These are phyloP conservation scores for Morbakka virulenta DNA, from an alignment of 30 jellyfish, hydroid and myxozoan genomes.

Conservation along the genomic window DNA sequence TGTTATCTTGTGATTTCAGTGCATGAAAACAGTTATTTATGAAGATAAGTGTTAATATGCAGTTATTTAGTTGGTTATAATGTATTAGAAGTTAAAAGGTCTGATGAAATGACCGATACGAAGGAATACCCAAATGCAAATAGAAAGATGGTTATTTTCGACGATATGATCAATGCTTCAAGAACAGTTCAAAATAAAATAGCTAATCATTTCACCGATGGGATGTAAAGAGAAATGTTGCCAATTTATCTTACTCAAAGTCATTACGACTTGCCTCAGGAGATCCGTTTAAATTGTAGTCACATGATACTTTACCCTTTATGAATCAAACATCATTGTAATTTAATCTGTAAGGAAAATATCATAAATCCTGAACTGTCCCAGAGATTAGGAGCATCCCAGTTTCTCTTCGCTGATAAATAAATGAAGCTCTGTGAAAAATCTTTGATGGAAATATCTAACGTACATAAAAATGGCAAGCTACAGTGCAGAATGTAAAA, in stretches of 20 bases:
- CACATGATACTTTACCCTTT: constrained; percentile 40
- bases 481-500: constrained; percentile 42
- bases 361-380: constrained; percentile 5
- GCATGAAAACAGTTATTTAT: constrained; percentile 6
- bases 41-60: not conserved
- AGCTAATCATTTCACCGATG: constrained; percentile 15
- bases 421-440: constrained; percentile 10
- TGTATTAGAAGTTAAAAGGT: constrained; percentile 22
- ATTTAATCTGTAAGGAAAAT: constrained; percentile 19
- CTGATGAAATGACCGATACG: constrained; percentile 10
- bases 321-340: constrained; percentile 13
- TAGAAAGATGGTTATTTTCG: constrained; percentile 20
- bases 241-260: no score
- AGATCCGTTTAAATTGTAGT: constrained; percentile 5
- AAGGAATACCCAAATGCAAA: constrained; percentile 15
- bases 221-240: no score
- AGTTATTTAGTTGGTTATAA: not conserved
- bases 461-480: constrained; percentile 3
- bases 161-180: constrained; percentile 21
- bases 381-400: constrained; percentile 13
- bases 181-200: no score
- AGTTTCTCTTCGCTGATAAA: constrained; percentile 4
- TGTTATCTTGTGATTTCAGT: constrained; percentile 9
- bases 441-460: constrained; percentile 27
- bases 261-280: constrained; percentile 24